Percentiles rank a stretch among this genome's conserved stretches.
These are phyloP conservation scores for Apeira syringaria DNA, from an alignment of 2,888 invertebrate genomes.

Conservation along the genomic window DNA sequence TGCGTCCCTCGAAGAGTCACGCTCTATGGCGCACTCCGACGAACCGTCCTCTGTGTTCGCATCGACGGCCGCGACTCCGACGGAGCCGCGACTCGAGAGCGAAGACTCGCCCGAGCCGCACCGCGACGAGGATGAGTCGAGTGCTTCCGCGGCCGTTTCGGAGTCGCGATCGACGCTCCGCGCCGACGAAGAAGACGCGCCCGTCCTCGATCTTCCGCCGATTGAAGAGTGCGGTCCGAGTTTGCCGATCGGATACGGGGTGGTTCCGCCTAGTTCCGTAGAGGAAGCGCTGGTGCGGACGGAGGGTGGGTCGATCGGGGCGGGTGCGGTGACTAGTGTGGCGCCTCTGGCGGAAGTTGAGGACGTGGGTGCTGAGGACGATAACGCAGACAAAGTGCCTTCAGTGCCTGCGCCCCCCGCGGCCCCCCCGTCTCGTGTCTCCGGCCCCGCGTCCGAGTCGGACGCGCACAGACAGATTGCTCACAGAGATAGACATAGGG, in stretches of 20 bases:
- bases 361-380: conserved; percentile 87
- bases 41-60: conserved; percentile 76
- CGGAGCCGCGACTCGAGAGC: conserved; percentile 47
- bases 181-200: conserved; percentile 37
- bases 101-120: conserved; percentile 31
- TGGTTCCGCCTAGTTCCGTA: conserved; percentile 38
- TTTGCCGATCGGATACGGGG: conserved; percentile 43
- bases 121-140: conserved; percentile 34
- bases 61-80: conserved; percentile 69
- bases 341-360: conserved; percentile 89
- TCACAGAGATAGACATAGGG: conserved; percentile 70
- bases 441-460: conserved; percentile 50
- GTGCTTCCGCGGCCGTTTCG: conserved; percentile 38
- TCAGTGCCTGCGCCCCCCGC: conserved; percentile 52
- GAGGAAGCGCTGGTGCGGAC: conserved; percentile 47
- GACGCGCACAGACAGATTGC: conserved; percentile 65
- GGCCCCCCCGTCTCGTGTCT: conserved; percentile 25
- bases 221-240: conserved; percentile 42
- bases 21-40: conserved; percentile 65
- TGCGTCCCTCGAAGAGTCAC: conserved; percentile 50
- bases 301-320: conserved; percentile 70
- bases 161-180: conserved; percentile 33
- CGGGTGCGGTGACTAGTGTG: conserved; percentile 44
- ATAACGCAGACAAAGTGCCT: conserved; percentile 83
- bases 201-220: conserved; percentile 51